Evolutionary conservation across 1,140 invertebrate species (phyloP).

Genomic region (Steinernema feltiae): DNA sequence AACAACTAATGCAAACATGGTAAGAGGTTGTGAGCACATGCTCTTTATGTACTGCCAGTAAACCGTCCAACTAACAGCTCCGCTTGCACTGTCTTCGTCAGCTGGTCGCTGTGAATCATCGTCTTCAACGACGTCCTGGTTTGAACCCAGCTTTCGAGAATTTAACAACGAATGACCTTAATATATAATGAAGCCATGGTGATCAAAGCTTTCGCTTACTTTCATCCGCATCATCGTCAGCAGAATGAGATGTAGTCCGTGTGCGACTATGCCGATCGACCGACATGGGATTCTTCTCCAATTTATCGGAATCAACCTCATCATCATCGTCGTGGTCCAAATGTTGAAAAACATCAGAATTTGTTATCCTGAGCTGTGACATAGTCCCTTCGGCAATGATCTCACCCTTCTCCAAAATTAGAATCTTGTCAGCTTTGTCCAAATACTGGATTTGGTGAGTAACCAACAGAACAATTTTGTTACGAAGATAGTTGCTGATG

Average conservation of each 20-base stretch:
- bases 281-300: conserved; percentile 19
- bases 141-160: no score
- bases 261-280: neutral
- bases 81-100: conserved; percentile 16
- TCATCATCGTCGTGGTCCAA: neutral
- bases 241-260: conserved; percentile 1
- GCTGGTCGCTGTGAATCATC: no score
- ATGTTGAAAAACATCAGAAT: conserved; percentile 26
- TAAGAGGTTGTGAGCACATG: neutral
- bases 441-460: conserved; percentile 80
- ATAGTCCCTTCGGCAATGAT: conserved; percentile 25
- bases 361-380: conserved; percentile 9
- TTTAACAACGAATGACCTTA: no score
- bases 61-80: conserved; percentile 26
- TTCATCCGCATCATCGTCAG: conserved; percentile 24
- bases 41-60: conserved; percentile 31
- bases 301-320: conserved; percentile 11
- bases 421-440: conserved; percentile 69
- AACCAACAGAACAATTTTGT: conserved; percentile 73
- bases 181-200: no score
- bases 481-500: conserved; percentile 65
- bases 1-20: conserved; percentile 18
- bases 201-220: neutral
- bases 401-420: conserved; percentile 69
- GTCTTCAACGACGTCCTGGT: neutral